A percentile compares a stretch with the other conserved stretches of the same genome.
phyloP scores from a whole-genome alignment of 1,140 invertebrate species.

The Drosophila prosaltans region DNA sequence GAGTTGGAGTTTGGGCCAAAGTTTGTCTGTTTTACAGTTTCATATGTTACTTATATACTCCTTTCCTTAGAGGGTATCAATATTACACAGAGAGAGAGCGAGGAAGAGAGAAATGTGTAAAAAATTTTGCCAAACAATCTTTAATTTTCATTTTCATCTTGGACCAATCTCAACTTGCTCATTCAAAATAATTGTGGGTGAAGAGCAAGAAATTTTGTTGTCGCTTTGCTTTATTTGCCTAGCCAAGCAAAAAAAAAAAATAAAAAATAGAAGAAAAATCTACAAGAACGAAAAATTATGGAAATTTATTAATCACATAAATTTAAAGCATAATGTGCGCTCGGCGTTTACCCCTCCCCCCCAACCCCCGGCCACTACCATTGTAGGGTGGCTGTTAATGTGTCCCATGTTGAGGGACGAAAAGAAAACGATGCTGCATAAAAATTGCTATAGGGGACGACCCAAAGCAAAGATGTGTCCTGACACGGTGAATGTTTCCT shows the following conservation, averaged over 20 bases:
- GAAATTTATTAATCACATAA: slow-evolving; percentile 82
- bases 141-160: slow-evolving; percentile 67
- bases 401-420: slow-evolving; percentile 63
- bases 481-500: slow-evolving; percentile 11
- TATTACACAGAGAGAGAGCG: background rate
- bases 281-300: slow-evolving; percentile 66
- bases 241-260: slow-evolving; percentile 33
- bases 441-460: slow-evolving; percentile 67
- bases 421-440: slow-evolving; percentile 55
- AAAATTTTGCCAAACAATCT: slow-evolving; percentile 52
- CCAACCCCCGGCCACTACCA: background rate
- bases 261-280: slow-evolving; percentile 35
- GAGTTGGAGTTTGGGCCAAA: background rate
- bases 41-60: background rate
- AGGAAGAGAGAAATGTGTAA: slow-evolving; percentile 19
- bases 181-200: slow-evolving; percentile 15
- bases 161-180: slow-evolving; percentile 61
- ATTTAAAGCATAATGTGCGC: slow-evolving; percentile 77
- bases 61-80: slow-evolving; percentile 22
- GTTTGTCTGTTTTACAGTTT: background rate
- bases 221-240: slow-evolving; percentile 52
- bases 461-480: slow-evolving; percentile 7
- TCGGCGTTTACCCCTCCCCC: slow-evolving; percentile 43
- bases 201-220: slow-evolving; percentile 6
- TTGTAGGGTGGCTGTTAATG: slow-evolving; percentile 59